Percentiles rank a stretch among this genome's conserved stretches.
Evolutionary conservation across 2,113 vertebrate genomes (phyloP).

Genomic region (Indicator maculatus): DNA sequence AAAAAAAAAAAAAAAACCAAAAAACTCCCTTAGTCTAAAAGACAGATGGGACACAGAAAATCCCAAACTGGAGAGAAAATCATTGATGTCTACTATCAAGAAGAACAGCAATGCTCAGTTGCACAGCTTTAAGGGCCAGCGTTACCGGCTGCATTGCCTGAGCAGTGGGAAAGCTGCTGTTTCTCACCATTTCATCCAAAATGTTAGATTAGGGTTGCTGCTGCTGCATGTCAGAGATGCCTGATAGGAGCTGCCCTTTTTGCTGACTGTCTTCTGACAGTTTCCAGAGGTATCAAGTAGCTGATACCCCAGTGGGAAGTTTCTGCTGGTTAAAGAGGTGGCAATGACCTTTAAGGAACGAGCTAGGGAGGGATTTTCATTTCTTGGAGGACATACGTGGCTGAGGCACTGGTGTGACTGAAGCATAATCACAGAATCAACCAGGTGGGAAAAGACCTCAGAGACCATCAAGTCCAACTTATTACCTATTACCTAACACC

Average conservation of each 20-base stretch:
- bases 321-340: neutral
- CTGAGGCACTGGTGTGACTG: neutral
- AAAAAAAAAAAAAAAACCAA: no score
- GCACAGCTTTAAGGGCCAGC: neutral
- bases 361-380: neutral
- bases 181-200: neutral
- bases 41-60: neutral
- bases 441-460: no score
- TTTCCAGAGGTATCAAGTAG: neutral
- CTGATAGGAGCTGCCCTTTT: neutral
- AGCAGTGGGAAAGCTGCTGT: accelerated
- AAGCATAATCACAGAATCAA: neutral
- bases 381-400: neutral
- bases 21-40: neutral
- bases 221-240: neutral
- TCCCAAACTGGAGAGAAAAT: neutral
- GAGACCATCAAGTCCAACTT: no score
- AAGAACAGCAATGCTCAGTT: neutral
- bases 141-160: neutral
- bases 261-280: neutral
- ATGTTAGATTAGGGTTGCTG: neutral
- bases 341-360: neutral
- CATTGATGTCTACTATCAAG: neutral
- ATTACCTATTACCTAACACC: no score
- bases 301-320: neutral